Base-by-base conservation (phyloP, 2,888 invertebrate species). In the Eucera pruinosa region DNA sequence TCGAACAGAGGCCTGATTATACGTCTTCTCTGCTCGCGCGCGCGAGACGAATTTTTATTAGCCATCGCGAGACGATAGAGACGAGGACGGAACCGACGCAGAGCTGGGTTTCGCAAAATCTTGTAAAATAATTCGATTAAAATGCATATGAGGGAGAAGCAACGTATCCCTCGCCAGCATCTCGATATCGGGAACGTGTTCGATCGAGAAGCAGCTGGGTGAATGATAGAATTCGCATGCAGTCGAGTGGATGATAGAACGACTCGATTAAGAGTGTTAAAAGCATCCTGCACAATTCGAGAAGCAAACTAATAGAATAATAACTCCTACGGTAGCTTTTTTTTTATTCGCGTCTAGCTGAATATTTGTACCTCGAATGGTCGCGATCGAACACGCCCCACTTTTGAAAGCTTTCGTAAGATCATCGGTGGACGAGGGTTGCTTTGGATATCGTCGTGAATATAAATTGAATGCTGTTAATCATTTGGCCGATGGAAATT, bases 11-110 rank as follows among this genome's bases (percentile, higher is more conserved):
- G 73, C 73, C 43, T 90, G 89, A 90, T 90, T 90, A 90, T 89
- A 90, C 82, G 86, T 86, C 83, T 81, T 68, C 87, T 81, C 85
- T 78, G 82, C 85, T 18, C 33, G 61, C 67, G 78, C 81, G 74
- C 82, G 72, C 81, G 79, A 71, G 69, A 62, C 80, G 85, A 88
- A 90, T 85, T 85, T 87, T 87, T 86, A 88, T 86, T 84, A 87
- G 67, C 77, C 20, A 36, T 0, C 41, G 13, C 25, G 6, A 3
- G 20, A 20, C 39, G 18, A 20, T 25, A 11, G 48, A 11, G 18
- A 45, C 25, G 50, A 36, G 52, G 58, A 11, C 39, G 9, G 18
- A 15, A 20, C 3, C 18, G 13, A 1, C 6, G 11, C 15, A 20
- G 23, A 25, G 23, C 23, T 18, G 20, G 5, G 43, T 80, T 83